Conservation (phyloP, 1,140 invertebrate genomes). For the Manduca sexta region DNA sequence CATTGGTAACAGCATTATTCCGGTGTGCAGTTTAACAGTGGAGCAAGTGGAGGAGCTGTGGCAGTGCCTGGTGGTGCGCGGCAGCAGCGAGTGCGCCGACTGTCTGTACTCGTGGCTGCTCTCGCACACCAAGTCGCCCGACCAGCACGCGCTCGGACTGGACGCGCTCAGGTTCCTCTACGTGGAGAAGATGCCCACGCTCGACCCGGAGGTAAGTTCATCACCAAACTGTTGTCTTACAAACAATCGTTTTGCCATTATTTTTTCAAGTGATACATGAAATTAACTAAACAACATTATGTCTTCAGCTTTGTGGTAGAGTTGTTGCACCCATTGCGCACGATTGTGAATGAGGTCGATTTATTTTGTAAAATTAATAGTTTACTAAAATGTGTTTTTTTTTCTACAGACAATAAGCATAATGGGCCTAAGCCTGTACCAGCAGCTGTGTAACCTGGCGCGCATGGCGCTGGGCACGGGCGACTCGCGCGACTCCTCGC, state of each 20-base stretch:
- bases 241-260: too few relatives aligned
- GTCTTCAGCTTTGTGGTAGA: too few relatives aligned
- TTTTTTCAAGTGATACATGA: too few relatives aligned
- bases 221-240: too few relatives aligned
- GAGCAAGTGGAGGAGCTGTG: slow-evolving; percentile 93
- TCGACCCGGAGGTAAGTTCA: slow-evolving; percentile 81
- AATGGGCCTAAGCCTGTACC: slow-evolving; percentile 91
- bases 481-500: slow-evolving; percentile 65
- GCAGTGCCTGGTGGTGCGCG: slow-evolving; percentile 86
- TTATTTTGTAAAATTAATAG: too few relatives aligned
- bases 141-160: slow-evolving; percentile 90
- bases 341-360: too few relatives aligned
- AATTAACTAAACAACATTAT: too few relatives aligned
- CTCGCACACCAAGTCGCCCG: slow-evolving; percentile 91
- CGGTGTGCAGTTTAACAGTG: slow-evolving; percentile 85
- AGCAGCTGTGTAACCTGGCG: slow-evolving; percentile 91
- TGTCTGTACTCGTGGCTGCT: slow-evolving; percentile 94
- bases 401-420: slow-evolving; percentile 83
- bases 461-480: slow-evolving; percentile 78
- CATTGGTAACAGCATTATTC: too few relatives aligned
- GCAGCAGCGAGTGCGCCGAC: slow-evolving; percentile 86
- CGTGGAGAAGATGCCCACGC: slow-evolving; percentile 89
- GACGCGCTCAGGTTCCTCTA: slow-evolving; percentile 92
- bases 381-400: background rate
- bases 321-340: too few relatives aligned